Percentiles rank a stretch among this genome's conserved stretches.
Evolutionary conservation across 2,888 invertebrate genomes (phyloP).

Genomic region (Seira sanloemensis): DNA sequence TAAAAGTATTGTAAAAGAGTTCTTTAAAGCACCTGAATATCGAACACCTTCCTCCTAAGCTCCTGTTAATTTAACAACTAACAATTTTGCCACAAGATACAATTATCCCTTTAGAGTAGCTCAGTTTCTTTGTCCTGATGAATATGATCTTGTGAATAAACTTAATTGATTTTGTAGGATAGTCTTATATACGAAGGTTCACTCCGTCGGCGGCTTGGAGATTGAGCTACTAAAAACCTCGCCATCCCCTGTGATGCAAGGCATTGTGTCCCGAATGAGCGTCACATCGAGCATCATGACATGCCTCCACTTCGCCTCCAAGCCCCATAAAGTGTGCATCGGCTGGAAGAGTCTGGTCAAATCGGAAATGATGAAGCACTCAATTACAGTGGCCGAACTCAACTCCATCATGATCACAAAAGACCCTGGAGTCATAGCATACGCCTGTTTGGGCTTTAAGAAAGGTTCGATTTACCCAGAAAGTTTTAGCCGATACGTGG

Average conservation of each 20-base stretch:
- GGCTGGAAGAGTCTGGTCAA: conserved; percentile 13
- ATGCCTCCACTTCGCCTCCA: conserved; percentile 2
- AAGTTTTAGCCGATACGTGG: conserved; percentile 10
- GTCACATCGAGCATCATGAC: background rate
- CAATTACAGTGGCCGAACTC: background rate
- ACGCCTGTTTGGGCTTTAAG: background rate
- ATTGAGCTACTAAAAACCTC: conserved; percentile 1
- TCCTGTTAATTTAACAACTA: no score
- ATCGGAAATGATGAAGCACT: background rate
- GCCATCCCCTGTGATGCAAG: conserved; percentile 6
- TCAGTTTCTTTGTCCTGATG: no score
- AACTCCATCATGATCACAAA: background rate
- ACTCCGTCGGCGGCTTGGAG: conserved; percentile 24
- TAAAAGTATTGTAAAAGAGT: no score
- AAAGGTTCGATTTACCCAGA: conserved; percentile 29
- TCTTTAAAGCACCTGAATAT: background rate
- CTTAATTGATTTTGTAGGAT: no score
- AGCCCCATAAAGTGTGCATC: background rate
- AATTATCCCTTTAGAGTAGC: no score
- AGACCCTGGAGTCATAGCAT: background rate
- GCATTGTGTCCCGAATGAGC: conserved; percentile 1
- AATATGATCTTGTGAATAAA: no score
- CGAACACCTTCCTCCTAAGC: no score
- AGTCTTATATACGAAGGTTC: no score
- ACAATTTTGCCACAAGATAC: no score